Percentiles rank a stretch among this genome's conserved stretches.
Conservation (phyloP, 2,888 invertebrate genomes). For the Patella depressa region DNA sequence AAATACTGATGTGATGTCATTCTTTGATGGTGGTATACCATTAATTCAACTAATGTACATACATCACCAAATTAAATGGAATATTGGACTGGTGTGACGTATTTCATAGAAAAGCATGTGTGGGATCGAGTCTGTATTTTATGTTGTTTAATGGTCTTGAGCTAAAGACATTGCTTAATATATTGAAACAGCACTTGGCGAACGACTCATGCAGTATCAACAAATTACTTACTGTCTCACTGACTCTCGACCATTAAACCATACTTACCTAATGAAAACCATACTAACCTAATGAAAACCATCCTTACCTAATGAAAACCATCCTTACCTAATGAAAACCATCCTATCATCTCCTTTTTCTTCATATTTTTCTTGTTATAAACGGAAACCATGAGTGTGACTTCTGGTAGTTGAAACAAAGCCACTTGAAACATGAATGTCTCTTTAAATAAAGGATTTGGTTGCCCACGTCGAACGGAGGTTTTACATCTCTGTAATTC, state of each 20-base stretch:
- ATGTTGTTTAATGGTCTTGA: too few species aligned
- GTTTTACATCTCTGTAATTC: slow-evolving; percentile 95
- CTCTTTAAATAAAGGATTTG: slow-evolving; percentile 95
- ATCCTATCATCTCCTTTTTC: slow-evolving; percentile 95
- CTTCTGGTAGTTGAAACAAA: slow-evolving; percentile 93
- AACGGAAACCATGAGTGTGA: slow-evolving; percentile 93
- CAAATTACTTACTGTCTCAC: too few species aligned
- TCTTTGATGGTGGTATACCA: too few species aligned
- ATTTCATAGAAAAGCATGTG: background rate
- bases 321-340: slow-evolving; percentile 86
- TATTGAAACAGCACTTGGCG: too few species aligned
- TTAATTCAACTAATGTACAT: too few species aligned
- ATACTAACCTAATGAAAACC: too few species aligned
- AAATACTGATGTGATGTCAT: too few species aligned
- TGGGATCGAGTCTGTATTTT: too few species aligned
- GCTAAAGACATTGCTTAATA: too few species aligned
- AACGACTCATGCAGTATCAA: too few species aligned
- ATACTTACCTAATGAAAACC: slow-evolving; percentile 79
- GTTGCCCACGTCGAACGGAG: slow-evolving; percentile 90
- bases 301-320: background rate
- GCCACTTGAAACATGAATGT: slow-evolving; percentile 97
- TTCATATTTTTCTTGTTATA: slow-evolving; percentile 93
- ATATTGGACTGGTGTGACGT: too few species aligned
- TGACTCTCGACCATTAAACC: background rate
- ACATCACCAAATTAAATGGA: too few species aligned